A percentile compares a stretch with the other conserved stretches of the same genome.
These are phyloP conservation scores for Netelia inedita DNA, from an alignment of 2,888 invertebrate genomes.

Conservation along the genomic window DNA sequence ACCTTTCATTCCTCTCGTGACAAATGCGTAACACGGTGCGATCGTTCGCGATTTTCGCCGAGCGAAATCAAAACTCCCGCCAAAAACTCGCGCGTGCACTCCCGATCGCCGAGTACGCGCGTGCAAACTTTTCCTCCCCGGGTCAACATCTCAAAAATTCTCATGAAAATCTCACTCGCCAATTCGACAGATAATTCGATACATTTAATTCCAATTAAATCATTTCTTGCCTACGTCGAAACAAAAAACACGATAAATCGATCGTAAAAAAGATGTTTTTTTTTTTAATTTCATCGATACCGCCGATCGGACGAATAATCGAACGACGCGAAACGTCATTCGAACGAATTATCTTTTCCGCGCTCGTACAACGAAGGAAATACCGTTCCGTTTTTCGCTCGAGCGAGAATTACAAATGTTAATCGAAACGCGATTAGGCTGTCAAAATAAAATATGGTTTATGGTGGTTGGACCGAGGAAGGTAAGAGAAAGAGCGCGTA, in stretches of 20 bases:
- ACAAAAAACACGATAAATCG: too few relatives aligned
- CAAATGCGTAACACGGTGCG: conserved; percentile 78
- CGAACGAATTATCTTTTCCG: conserved; percentile 1
- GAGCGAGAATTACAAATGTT: conserved; percentile 45
- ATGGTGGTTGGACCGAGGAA: conserved; percentile 6
- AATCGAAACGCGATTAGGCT: conserved; percentile 59
- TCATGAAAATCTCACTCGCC: neutral
- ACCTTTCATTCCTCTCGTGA: conserved; percentile 70
- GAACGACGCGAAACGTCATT: neutral
- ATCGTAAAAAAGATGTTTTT: neutral
- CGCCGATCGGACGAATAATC: neutral
- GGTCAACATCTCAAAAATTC: conserved; percentile 42
- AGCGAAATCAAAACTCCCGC: conserved; percentile 12
- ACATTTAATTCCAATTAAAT: too few relatives aligned
- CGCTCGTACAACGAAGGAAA: conserved; percentile 4
- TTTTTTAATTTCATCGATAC: neutral
- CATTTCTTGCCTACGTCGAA: too few relatives aligned
- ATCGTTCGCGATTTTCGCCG: conserved; percentile 73
- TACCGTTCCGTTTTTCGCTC: conserved; percentile 48
- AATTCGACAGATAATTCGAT: too few relatives aligned
- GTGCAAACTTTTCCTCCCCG: neutral
- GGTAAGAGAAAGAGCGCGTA: neutral
- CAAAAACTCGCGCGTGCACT: neutral
- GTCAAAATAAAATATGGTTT: conserved; percentile 62
- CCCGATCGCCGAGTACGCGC: neutral